Evolutionary conservation across 2,888 invertebrate species (phyloP).

Genomic region (Biston stratarius): DNA sequence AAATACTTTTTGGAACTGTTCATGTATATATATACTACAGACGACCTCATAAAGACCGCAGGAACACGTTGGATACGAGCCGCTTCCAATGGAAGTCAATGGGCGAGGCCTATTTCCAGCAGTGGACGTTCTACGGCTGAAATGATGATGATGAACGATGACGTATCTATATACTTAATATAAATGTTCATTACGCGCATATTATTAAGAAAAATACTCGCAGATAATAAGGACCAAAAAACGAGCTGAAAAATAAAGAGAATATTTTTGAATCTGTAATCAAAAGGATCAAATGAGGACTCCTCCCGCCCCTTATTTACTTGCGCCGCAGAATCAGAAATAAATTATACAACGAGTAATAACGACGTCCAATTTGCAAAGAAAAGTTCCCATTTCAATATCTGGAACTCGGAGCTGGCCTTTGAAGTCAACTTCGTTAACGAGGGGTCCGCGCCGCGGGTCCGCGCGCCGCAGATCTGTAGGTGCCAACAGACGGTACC

Average conservation of each 20-base stretch:
- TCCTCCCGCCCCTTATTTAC: conserved; percentile 38
- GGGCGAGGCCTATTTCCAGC: too few relatives aligned
- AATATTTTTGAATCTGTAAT: conserved; percentile 18
- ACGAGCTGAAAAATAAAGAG: not conserved
- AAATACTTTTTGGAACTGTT: too few relatives aligned
- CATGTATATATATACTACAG: too few relatives aligned
- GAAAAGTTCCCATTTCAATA: conserved; percentile 64
- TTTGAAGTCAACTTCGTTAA: conserved; percentile 63
- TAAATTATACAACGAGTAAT: conserved; percentile 70
- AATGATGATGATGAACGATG: too few relatives aligned
- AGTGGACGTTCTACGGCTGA: too few relatives aligned
- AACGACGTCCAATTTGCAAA: conserved; percentile 74
- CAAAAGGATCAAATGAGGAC: conserved; percentile 23
- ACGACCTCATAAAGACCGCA: too few relatives aligned
- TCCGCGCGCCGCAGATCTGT: not conserved
- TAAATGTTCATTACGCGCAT: not conserved
- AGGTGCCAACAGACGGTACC: not conserved
- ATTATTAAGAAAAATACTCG: not conserved
- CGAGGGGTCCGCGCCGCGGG: conserved; percentile 40
- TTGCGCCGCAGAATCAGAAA: conserved; percentile 49
- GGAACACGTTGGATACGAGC: too few relatives aligned
- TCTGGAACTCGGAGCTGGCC: conserved; percentile 45
- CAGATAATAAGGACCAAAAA: not conserved
- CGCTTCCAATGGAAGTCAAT: too few relatives aligned
- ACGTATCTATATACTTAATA: too few relatives aligned